A percentile compares a stretch with the other conserved stretches of the same genome.
Conservation (phyloP, 2,113 vertebrate genomes). For the Plectropomus leopardus region DNA sequence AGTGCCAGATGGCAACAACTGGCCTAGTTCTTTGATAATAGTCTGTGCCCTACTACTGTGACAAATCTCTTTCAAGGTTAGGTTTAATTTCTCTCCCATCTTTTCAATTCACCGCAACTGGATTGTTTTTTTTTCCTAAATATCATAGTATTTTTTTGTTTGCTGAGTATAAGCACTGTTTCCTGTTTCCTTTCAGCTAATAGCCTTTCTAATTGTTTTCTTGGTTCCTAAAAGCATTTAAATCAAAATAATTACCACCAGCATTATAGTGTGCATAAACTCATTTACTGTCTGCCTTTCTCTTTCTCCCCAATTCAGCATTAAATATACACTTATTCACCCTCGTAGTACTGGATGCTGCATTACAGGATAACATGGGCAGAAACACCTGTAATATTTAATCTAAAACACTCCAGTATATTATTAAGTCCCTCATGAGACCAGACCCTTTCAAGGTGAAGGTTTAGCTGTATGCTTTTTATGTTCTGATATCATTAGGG, state of each 20-base stretch:
- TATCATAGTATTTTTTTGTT: conserved; percentile 10
- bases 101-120: not conserved
- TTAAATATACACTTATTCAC: conserved; percentile 21
- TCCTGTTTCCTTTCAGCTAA: conserved; percentile 29
- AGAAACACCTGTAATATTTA: conserved; percentile 1
- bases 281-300: conserved; percentile 13
- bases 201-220: conserved; percentile 41
- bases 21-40: too few species aligned
- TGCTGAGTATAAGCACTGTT: not conserved
- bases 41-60: not conserved
- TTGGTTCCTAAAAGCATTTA: conserved; percentile 40
- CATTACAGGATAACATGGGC: not conserved
- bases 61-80: not conserved
- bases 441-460: not conserved
- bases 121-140: not conserved
- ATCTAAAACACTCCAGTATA: conserved; percentile 10
- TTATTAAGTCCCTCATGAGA: not conserved
- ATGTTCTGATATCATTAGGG: not conserved
- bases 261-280: conserved; percentile 32
- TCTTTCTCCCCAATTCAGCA: conserved; percentile 23
- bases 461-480: not conserved
- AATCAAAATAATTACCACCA: conserved; percentile 44
- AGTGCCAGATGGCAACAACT: too few species aligned
- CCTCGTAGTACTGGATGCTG: not conserved
- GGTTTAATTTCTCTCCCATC: conserved; percentile 4